A percentile compares a stretch with the other conserved stretches of the same genome.
Evolutionary conservation across 2,888 invertebrate genomes (phyloP).

Genomic region (Brachyptera putata): DNA sequence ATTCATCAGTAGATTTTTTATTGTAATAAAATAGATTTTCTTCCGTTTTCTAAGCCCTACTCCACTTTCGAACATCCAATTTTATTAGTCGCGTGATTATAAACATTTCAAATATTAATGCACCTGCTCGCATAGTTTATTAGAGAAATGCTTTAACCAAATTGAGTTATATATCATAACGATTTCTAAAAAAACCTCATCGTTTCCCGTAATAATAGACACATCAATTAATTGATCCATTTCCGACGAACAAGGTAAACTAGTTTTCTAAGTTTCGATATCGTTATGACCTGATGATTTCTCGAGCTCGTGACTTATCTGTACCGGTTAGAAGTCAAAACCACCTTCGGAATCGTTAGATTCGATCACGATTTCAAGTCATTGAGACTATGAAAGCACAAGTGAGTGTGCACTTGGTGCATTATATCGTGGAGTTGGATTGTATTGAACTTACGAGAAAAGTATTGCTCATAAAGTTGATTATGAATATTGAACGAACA

Average conservation of each 20-base stretch:
- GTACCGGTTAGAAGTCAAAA: not conserved
- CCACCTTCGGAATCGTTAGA: constrained; percentile 1
- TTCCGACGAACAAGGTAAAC: not conserved
- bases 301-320: not conserved
- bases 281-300: not conserved
- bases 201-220: too few relatives aligned
- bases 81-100: not conserved
- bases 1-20: not conserved
- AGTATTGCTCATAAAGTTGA: too few relatives aligned
- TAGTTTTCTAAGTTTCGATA: not conserved
- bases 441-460: too few relatives aligned
- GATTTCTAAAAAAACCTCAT: too few relatives aligned
- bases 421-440: too few relatives aligned
- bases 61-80: not conserved
- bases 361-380: not conserved
- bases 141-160: too few relatives aligned
- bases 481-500: too few relatives aligned
- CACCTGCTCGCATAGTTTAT: too few relatives aligned
- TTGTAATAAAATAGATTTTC: not conserved
- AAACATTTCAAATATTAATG: too few relatives aligned
- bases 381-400: not conserved
- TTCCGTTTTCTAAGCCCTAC: not conserved
- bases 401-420: too few relatives aligned
- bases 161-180: too few relatives aligned
- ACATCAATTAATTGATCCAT: constrained; percentile 5